Conservation (phyloP, 2,888 invertebrate species). For the Cremastinae sp. region DNA sequence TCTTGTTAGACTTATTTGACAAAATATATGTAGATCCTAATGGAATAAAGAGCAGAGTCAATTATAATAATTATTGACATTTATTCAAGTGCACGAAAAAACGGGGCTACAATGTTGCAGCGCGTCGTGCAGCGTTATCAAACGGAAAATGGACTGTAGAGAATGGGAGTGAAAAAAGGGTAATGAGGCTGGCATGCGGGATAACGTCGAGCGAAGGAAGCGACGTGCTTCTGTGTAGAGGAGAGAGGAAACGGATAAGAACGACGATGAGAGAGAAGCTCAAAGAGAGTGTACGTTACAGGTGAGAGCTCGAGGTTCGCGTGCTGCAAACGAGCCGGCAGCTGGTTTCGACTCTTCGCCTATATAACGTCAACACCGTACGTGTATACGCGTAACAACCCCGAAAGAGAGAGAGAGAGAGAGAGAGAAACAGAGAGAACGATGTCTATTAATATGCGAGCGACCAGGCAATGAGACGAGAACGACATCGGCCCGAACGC, state of each 20-base stretch:
- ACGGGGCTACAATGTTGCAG: too few relatives aligned
- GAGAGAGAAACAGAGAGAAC: too few relatives aligned
- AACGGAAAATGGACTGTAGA: neutral
- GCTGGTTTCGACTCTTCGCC: conserved; percentile 73
- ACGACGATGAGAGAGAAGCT: conserved; percentile 56
- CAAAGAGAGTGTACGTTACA: conserved; percentile 75
- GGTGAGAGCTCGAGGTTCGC: conserved; percentile 78
- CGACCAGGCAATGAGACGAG: conserved; percentile 70
- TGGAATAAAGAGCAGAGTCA: too few relatives aligned
- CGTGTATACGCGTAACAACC: conserved; percentile 52
- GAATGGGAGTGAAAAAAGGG: conserved; percentile 25
- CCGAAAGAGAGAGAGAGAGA: conserved; percentile 2
- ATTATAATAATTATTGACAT: too few relatives aligned
- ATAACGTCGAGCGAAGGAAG: conserved; percentile 52
- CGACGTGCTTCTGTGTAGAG: conserved; percentile 39
- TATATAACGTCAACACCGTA: conserved; percentile 26
- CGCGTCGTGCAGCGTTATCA: neutral
- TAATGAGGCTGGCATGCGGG: conserved; percentile 55
- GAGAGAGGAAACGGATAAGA: conserved; percentile 58
- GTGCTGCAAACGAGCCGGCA: conserved; percentile 79
- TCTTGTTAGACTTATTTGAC: too few relatives aligned
- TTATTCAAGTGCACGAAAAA: too few relatives aligned
- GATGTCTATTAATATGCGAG: conserved; percentile 76
- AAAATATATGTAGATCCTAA: too few relatives aligned
- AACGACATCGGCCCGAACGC: conserved; percentile 57